These are phyloP conservation scores for Sparus aurata DNA, from an alignment of 2,797 vertebrate species.

Conservation along the genomic window DNA sequence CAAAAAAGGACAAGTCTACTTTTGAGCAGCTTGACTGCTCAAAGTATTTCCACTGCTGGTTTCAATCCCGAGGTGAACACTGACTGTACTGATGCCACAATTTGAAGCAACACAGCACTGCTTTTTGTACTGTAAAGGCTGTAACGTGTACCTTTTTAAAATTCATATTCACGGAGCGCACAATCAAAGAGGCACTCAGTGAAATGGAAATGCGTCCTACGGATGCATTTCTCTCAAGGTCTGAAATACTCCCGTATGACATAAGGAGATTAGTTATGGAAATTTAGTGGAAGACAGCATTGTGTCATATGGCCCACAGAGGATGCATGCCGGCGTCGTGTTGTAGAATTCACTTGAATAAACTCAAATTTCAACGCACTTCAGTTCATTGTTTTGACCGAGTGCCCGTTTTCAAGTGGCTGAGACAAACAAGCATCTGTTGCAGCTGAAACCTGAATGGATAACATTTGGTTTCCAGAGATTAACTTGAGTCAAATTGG, in stretches of 20 bases:
- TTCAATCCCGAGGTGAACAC: slow-evolving; percentile 5
- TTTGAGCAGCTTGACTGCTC: neutral
- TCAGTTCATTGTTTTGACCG: slow-evolving; percentile 44
- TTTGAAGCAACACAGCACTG: slow-evolving; percentile 18
- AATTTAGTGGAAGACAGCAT: slow-evolving; percentile 54
- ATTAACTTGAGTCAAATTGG: slow-evolving; percentile 40
- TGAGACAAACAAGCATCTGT: slow-evolving; percentile 54
- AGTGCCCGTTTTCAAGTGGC: slow-evolving; percentile 36
- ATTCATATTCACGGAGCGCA: slow-evolving; percentile 66
- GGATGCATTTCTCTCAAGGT: slow-evolving; percentile 52
- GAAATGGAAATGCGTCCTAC: slow-evolving; percentile 41
- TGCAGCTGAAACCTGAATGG: slow-evolving; percentile 36
- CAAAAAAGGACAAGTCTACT: neutral
- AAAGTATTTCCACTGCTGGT: slow-evolving; percentile 2
- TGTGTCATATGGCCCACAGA: slow-evolving; percentile 55
- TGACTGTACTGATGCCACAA: slow-evolving; percentile 4
- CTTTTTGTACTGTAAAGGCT: slow-evolving; percentile 46
- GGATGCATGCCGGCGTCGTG: slow-evolving; percentile 40
- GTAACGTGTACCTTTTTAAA: slow-evolving; percentile 59
- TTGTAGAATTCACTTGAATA: slow-evolving; percentile 60
- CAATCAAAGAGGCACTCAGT: slow-evolving; percentile 64
- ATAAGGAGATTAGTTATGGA: slow-evolving; percentile 72
- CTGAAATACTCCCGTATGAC: slow-evolving; percentile 59
- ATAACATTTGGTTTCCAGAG: slow-evolving; percentile 31
- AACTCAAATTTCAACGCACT: slow-evolving; percentile 49